Conservation (phyloP, 2,113 vertebrate species). For the Rhinopomastus cyanomelas region DNA sequence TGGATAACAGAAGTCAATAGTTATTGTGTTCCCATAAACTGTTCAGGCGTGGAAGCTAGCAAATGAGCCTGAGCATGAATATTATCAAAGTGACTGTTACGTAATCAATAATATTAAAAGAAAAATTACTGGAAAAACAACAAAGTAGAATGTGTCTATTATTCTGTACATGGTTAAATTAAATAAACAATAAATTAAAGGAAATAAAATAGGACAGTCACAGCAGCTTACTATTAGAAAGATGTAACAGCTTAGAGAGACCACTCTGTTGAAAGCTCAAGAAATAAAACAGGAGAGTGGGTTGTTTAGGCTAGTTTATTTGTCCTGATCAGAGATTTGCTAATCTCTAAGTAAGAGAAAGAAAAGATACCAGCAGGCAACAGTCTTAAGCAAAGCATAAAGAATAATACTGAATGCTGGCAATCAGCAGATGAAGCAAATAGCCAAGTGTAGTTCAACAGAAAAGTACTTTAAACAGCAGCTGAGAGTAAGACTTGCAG, state of each 20-base stretch:
- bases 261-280: neutral
- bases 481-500: neutral
- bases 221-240: slow-evolving; percentile 2
- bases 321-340: neutral
- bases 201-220: slow-evolving; percentile 17
- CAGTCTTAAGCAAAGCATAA: neutral
- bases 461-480: neutral
- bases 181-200: slow-evolving; percentile 38
- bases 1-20: slow-evolving; percentile 13
- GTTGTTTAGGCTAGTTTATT: neutral
- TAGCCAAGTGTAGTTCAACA: neutral
- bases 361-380: neutral
- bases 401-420: neutral
- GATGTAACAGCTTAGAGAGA: neutral
- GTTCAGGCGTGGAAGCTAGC: neutral
- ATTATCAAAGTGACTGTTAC: slow-evolving; percentile 19
- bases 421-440: neutral
- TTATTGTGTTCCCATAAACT: neutral
- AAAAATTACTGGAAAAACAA: neutral
- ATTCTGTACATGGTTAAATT: neutral
- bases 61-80: neutral
- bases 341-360: neutral
- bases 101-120: slow-evolving; percentile 48
- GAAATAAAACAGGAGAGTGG: neutral
- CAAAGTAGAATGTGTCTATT: neutral